Conservation (phyloP, 2,888 invertebrate species). For the Amiota minor region DNA sequence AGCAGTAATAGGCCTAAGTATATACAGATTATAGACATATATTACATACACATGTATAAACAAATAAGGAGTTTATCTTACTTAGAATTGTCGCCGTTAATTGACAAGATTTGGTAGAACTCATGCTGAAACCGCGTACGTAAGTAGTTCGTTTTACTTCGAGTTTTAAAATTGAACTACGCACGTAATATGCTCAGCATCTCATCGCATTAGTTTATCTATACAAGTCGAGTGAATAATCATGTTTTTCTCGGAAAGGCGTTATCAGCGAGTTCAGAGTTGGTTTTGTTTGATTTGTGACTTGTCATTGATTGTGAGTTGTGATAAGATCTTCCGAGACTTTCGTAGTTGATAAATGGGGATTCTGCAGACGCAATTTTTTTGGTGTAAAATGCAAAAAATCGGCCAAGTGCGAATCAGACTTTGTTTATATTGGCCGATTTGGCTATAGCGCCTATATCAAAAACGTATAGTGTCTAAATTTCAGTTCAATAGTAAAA, state of each 20-base stretch:
- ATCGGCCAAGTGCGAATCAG: too few species aligned
- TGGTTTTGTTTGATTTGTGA: background rate
- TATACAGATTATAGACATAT: background rate
- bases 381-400: too few species aligned
- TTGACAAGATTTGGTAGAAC: constrained; percentile 44
- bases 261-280: background rate
- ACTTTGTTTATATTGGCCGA: too few species aligned
- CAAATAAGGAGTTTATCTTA: background rate
- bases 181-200: too few species aligned
- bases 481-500: too few species aligned
- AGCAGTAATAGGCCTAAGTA: constrained; percentile 43
- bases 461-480: too few species aligned
- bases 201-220: too few species aligned
- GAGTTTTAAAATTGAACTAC: background rate
- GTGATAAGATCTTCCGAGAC: too few species aligned
- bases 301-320: background rate
- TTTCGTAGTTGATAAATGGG: too few species aligned
- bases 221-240: background rate
- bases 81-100: constrained; percentile 33
- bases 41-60: background rate
- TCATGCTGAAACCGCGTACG: background rate
- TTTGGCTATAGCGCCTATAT: too few species aligned
- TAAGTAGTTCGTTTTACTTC: background rate
- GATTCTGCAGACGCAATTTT: too few species aligned
- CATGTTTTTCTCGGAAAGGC: background rate